Evolutionary conservation across 2,113 vertebrate species (phyloP).

Genomic region (Mionectes macconnelli): DNA sequence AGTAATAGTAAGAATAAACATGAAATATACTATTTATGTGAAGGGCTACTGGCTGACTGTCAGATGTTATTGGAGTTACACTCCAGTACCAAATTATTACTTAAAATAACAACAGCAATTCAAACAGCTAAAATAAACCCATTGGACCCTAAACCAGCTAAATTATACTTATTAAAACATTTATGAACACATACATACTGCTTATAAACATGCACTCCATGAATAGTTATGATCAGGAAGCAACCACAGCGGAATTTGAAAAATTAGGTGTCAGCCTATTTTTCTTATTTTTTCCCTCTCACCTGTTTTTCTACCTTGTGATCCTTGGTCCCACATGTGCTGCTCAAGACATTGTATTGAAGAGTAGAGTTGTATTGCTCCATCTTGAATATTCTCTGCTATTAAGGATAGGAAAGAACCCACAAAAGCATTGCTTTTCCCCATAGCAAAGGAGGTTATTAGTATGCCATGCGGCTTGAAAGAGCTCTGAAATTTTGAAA

Average conservation of each 20-base stretch:
- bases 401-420: not conserved
- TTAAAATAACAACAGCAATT: not conserved
- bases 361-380: not conserved
- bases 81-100: not conserved
- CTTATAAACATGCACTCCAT: not conserved
- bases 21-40: not conserved
- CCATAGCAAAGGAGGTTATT: not conserved
- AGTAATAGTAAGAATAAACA: not conserved
- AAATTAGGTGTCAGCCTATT: not conserved
- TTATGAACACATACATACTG: not conserved
- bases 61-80: not conserved
- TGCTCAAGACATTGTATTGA: not conserved
- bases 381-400: not conserved
- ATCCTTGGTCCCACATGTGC: not conserved
- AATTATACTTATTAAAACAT: not conserved
- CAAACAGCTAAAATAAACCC: not conserved
- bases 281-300: not conserved
- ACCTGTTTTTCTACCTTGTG: not conserved
- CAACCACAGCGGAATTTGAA: not conserved
- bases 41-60: not conserved
- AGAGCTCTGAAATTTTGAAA: conserved; percentile 22
- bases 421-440: not conserved
- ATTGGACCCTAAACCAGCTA: not conserved
- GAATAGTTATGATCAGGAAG: not conserved
- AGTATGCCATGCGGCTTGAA: not conserved